Base-by-base conservation (phyloP, 2,888 invertebrate genomes). In the Zygaena filipendulae region DNA sequence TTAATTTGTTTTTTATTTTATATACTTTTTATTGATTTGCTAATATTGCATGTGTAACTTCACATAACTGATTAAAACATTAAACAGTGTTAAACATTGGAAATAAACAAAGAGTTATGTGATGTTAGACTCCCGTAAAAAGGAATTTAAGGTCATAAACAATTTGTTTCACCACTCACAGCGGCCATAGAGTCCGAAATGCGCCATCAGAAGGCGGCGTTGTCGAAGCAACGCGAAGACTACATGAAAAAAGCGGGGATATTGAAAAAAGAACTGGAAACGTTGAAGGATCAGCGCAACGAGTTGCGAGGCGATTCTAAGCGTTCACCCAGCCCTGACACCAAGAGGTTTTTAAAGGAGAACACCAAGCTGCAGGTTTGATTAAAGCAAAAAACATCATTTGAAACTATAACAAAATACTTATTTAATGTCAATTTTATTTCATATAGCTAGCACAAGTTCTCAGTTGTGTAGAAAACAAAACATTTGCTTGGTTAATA, bases 331-430 rank as follows among this genome's bases (percentile, higher is more conserved):
- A 87, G 89, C 35, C 87, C 90, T 1, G 91, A 91, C 39, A 89
- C 88, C 47, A 87, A 87, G 61, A 83, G 87, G 39, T 90, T 92
- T 55, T 81, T 92, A 33, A 88, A 89, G 55, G 91, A 92, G 64
- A 93, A 92, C 64, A 87, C 88, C 47, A 91, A 90, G 49, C 68
- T 93, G 29, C 92, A 92, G 90, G 92, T 92, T 81, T 82, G 67
- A 35, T 35, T 33, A 29, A 16, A 4, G 4, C 16, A n/a, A n/a
- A n/a, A n/a, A n/a, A n/a, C n/a, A n/a, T n/a, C n/a, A n/a, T n/a
- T n/a, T n/a, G n/a, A n/a, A n/a, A n/a, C 54, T 13, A 26, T 13
- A 8, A 2, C 12, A 8, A n/a, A 13, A 10, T 24, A 16, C 7
- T 32, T 38, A 29, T 28, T 19, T 32, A 36, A 34, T 32, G 21